Percentiles rank a stretch among this genome's conserved stretches.
These are phyloP conservation scores for Prostheceraeus crozeri DNA, from an alignment of 2,888 invertebrate genomes.

Conservation along the genomic window DNA sequence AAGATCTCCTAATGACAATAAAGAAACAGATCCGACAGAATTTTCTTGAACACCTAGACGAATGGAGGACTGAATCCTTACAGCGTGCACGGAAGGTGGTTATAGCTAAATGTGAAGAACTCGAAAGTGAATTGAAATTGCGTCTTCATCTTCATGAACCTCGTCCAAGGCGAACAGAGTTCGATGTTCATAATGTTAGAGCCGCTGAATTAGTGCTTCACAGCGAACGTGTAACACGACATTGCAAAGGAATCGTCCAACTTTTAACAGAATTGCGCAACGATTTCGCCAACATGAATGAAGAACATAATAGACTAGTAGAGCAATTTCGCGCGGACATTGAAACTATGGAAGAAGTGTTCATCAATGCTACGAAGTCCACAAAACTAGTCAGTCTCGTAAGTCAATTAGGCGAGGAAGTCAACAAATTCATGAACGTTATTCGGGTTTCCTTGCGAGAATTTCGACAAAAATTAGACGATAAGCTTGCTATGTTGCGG, in stretches of 20 bases:
- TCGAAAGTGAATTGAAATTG: slow-evolving; percentile 55
- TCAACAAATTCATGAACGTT: slow-evolving; percentile 53
- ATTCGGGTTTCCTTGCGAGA: slow-evolving; percentile 52
- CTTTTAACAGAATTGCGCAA: slow-evolving; percentile 49
- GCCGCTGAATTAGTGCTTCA: slow-evolving; percentile 57
- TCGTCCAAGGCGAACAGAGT: slow-evolving; percentile 49
- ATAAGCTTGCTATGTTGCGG: slow-evolving; percentile 52
- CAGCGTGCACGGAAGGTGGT: slow-evolving; percentile 50
- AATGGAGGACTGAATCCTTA: slow-evolving; percentile 49
- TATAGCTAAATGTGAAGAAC: slow-evolving; percentile 54
- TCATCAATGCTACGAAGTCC: slow-evolving; percentile 55
- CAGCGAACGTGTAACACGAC: slow-evolving; percentile 52
- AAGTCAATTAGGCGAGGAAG: slow-evolving; percentile 50
- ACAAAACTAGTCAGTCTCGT: slow-evolving; percentile 50
- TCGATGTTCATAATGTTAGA: slow-evolving; percentile 56
- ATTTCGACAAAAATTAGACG: slow-evolving; percentile 54
- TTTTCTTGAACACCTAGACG: slow-evolving; percentile 53
- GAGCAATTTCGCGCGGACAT: slow-evolving; percentile 50
- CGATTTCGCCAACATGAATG: slow-evolving; percentile 48
- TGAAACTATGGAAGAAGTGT: slow-evolving; percentile 51
- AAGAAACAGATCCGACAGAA: slow-evolving; percentile 52
- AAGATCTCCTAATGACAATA: too few relatives aligned
- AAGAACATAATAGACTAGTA: slow-evolving; percentile 49
- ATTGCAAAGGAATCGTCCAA: slow-evolving; percentile 53
- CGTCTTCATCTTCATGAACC: slow-evolving; percentile 55